Conservation (phyloP, 2,888 invertebrate genomes). For the Sarcophaga variegata region DNA sequence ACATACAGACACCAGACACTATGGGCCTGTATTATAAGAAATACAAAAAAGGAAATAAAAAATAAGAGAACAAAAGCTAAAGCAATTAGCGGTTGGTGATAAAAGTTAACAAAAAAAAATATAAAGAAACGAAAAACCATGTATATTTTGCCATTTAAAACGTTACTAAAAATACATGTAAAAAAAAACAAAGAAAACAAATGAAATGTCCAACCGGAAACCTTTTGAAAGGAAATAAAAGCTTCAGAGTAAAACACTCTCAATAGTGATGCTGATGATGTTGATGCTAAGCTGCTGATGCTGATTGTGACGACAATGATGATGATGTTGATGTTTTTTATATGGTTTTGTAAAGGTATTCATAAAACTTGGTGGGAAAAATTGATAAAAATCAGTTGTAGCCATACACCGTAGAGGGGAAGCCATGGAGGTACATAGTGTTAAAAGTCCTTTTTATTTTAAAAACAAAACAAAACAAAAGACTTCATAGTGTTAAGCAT, state of each 20-base stretch:
- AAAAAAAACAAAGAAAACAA: constrained; percentile 35
- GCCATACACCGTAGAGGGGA: not conserved
- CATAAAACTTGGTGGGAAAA: constrained; percentile 37
- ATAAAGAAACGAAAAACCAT: not conserved
- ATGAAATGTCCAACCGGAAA: constrained; percentile 59
- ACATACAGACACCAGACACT: too few relatives aligned
- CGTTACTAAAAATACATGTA: not conserved
- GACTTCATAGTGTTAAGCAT: not conserved
- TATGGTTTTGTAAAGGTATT: constrained; percentile 32
- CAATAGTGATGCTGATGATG: not conserved
- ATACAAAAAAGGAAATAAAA: not conserved
- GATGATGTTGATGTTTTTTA: not conserved
- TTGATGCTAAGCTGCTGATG: not conserved
- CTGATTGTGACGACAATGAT: not conserved
- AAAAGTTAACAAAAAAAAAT: constrained; percentile 33
- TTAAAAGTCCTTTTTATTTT: too few relatives aligned
- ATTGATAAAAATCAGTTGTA: constrained; percentile 46
- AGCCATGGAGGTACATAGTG: too few relatives aligned
- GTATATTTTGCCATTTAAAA: constrained; percentile 42
- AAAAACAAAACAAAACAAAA: not conserved
- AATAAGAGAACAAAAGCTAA: constrained; percentile 41
- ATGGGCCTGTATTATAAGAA: too few relatives aligned
- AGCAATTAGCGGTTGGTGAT: constrained; percentile 63
- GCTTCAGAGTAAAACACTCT: constrained; percentile 34
- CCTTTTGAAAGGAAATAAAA: constrained; percentile 63